These are phyloP conservation scores for Drosophila suboccidentalis DNA, from an alignment of 2,888 invertebrate species.

Conservation along the genomic window DNA sequence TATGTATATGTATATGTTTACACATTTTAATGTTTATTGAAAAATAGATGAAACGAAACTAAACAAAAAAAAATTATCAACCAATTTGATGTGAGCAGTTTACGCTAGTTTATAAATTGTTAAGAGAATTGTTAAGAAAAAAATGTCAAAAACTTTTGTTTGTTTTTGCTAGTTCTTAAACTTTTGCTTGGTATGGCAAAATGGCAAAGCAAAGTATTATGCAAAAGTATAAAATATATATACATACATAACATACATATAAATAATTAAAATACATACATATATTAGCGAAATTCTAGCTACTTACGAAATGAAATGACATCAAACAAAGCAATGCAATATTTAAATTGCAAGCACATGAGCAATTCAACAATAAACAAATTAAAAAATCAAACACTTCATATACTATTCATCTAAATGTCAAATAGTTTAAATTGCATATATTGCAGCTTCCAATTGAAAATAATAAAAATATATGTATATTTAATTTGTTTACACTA, in stretches of 20 bases:
- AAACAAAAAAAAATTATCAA: constrained; percentile 18
- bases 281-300: constrained; percentile 61
- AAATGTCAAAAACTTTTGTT: constrained; percentile 61
- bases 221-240: constrained; percentile 66
- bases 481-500: constrained; percentile 28
- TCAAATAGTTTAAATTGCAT: constrained; percentile 44
- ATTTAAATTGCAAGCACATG: constrained; percentile 40
- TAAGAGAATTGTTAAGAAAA: constrained; percentile 39
- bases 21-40: constrained; percentile 31
- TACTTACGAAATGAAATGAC: constrained; percentile 12
- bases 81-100: constrained; percentile 70
- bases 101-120: constrained; percentile 61
- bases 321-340: constrained; percentile 35
- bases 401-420: constrained; percentile 49
- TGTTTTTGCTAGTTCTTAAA: constrained; percentile 67
- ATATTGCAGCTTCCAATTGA: constrained; percentile 50
- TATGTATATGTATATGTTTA: constrained; percentile 44
- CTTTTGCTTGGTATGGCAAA: constrained; percentile 53
- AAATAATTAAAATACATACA: constrained; percentile 38
- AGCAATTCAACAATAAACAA: constrained; percentile 50
- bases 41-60: background rate
- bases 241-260: constrained; percentile 53
- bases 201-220: constrained; percentile 73
- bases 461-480: constrained; percentile 22
- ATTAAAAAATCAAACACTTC: constrained; percentile 4